These are phyloP conservation scores for Lepidocyrtinus sp. DNA, from an alignment of 2,888 invertebrate species.

Conservation along the genomic window DNA sequence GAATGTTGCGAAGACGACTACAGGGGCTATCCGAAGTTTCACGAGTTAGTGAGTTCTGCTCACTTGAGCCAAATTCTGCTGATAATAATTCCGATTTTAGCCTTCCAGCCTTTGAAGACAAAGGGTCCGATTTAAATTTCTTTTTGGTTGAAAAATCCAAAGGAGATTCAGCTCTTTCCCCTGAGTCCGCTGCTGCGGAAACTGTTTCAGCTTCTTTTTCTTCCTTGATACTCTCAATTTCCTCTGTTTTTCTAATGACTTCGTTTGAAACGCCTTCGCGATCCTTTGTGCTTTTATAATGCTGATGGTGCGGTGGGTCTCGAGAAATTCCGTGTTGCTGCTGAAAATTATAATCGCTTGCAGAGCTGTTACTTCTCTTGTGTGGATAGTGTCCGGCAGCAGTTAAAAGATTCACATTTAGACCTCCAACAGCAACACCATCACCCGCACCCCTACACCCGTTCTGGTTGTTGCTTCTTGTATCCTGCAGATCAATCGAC, in stretches of 20 bases:
- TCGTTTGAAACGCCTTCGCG: too few species aligned
- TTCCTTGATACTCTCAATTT: too few species aligned
- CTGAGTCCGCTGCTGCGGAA: not conserved
- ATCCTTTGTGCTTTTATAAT: slow-evolving; percentile 17
- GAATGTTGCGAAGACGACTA: slow-evolving; percentile 66
- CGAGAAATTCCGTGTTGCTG: slow-evolving; percentile 9
- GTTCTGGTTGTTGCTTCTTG: slow-evolving; percentile 28
- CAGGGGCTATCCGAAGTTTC: slow-evolving; percentile 57
- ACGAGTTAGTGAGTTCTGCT: slow-evolving; percentile 17
- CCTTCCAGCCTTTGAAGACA: not conserved
- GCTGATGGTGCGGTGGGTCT: not conserved
- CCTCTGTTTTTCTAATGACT: too few species aligned
- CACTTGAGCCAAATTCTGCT: slow-evolving; percentile 16
- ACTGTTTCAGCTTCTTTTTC: not conserved
- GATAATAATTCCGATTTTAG: slow-evolving; percentile 5
- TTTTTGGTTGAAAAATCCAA: slow-evolving; percentile 71
- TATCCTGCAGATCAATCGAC: slow-evolving; percentile 30
- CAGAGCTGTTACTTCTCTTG: not conserved
- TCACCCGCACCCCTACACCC: slow-evolving; percentile 30
- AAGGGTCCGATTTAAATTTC: slow-evolving; percentile 44
- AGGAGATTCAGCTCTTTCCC: slow-evolving; percentile 66
- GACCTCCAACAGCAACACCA: slow-evolving; percentile 34
- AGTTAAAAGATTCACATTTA: slow-evolving; percentile 9
- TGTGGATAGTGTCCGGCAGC: too few species aligned
- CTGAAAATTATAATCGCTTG: not conserved